These are phyloP conservation scores for Prorops nasuta DNA, from an alignment of 1,140 invertebrate genomes.

Conservation along the genomic window DNA sequence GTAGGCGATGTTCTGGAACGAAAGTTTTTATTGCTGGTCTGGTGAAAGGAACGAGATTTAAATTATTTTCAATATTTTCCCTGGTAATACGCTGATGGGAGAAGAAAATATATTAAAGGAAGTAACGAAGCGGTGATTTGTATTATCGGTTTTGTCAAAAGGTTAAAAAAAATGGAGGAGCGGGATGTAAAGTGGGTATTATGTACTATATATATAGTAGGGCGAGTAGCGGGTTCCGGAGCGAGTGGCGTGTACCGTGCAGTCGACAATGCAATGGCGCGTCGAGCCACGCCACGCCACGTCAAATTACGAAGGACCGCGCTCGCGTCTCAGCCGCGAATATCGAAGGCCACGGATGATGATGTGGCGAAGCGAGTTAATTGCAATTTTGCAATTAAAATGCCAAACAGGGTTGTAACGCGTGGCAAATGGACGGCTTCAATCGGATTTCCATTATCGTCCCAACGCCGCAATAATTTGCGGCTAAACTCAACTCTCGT, in stretches of 20 bases:
- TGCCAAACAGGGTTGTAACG: slow-evolving; percentile 35
- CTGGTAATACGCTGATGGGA: no score
- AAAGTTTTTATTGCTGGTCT: no score
- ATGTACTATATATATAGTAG: not conserved
- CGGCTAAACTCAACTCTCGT: slow-evolving; percentile 34
- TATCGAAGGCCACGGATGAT: slow-evolving; percentile 16
- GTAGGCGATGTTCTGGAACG: no score
- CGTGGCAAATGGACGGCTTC: slow-evolving; percentile 37
- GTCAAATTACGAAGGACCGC: no score
- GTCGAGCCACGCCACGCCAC: not conserved
- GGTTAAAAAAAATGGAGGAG: no score
- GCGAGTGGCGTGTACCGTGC: slow-evolving; percentile 27
- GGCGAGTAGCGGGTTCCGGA: not conserved
- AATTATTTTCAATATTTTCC: no score
- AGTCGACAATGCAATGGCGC: slow-evolving; percentile 24
- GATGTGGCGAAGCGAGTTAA: slow-evolving; percentile 32
- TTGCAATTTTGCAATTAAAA: slow-evolving; percentile 47
- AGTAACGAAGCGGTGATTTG: no score
- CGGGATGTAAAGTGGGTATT: not conserved
- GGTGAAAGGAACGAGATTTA: no score
- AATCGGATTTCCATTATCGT: slow-evolving; percentile 47
- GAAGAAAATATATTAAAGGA: no score
- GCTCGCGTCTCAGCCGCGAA: no score
- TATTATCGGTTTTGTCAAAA: no score
- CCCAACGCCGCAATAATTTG: slow-evolving; percentile 36